A percentile compares a stretch with the other conserved stretches of the same genome.
These are phyloP conservation scores for Myotis vivesi DNA, from an alignment of 2,797 vertebrate genomes.

Conservation along the genomic window DNA sequence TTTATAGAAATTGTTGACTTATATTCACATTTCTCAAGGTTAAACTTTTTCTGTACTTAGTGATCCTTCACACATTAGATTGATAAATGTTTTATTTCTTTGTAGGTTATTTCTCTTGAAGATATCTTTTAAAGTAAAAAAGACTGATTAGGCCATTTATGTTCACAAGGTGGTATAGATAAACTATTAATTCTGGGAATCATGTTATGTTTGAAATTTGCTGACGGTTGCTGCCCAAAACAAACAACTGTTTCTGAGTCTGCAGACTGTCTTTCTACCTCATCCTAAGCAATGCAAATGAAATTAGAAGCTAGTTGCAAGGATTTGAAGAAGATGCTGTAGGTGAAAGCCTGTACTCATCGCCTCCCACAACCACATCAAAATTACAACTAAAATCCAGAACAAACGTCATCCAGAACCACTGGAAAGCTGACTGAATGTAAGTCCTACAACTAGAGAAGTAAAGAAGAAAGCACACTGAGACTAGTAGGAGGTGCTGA, in stretches of 20 bases:
- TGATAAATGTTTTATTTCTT: slow-evolving; percentile 52
- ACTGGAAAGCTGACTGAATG: no score
- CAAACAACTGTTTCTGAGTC: background rate
- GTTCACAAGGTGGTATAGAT: slow-evolving; percentile 26
- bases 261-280: background rate
- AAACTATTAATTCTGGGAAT: slow-evolving; percentile 57
- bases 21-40: slow-evolving; percentile 23
- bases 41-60: background rate
- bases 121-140: slow-evolving; percentile 56
- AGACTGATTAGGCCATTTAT: slow-evolving; percentile 49
- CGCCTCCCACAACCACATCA: no score
- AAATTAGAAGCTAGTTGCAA: background rate
- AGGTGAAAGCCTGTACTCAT: no score
- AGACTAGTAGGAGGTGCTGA: no score
- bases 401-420: no score
- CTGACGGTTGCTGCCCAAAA: slow-evolving; percentile 19
- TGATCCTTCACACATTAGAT: slow-evolving; percentile 27
- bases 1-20: slow-evolving; percentile 1
- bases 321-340: no score
- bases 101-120: slow-evolving; percentile 42
- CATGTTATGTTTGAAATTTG: slow-evolving; percentile 38
- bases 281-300: background rate
- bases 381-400: no score
- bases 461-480: no score
- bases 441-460: no score